Conservation (phyloP, 2,888 invertebrate species). For the Caradrina clavipalpis region DNA sequence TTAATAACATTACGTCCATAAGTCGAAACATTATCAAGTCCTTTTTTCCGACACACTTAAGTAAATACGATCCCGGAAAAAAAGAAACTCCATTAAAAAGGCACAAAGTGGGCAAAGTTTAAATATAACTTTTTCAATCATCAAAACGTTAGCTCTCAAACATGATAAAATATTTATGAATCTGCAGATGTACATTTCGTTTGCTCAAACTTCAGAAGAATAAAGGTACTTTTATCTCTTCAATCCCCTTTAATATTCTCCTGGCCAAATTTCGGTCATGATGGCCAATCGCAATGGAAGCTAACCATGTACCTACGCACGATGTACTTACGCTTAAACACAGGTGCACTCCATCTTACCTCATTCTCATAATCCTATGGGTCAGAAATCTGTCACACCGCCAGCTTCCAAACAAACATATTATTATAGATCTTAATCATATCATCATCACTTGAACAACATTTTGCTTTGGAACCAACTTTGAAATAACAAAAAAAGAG, state of each 20-base stretch:
- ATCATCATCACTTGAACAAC: no score
- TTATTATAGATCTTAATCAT: no score
- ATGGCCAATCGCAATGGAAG: background rate
- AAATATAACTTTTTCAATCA: slow-evolving; percentile 50
- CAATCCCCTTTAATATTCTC: slow-evolving; percentile 1
- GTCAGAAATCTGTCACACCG: no score
- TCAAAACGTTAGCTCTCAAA: slow-evolving; percentile 39
- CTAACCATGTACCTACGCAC: no score
- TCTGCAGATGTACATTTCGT: slow-evolving; percentile 31
- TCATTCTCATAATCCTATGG: no score
- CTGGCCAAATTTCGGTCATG: background rate
- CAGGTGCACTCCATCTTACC: no score
- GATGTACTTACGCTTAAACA: no score
- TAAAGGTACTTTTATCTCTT: slow-evolving; percentile 9
- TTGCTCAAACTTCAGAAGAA: slow-evolving; percentile 29
- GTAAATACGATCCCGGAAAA: background rate
- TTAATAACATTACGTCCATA: no score
- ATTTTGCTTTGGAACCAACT: no score
- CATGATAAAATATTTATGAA: slow-evolving; percentile 52
- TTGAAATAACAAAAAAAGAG: no score
- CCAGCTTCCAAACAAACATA: no score
- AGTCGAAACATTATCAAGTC: background rate
- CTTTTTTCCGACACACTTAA: background rate
- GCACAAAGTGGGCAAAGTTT: slow-evolving; percentile 19
- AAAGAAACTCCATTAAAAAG: slow-evolving; percentile 36